Evolutionary conservation across 2,113 vertebrate species (phyloP).

Genomic region (Melanostigma gelatinosum): DNA sequence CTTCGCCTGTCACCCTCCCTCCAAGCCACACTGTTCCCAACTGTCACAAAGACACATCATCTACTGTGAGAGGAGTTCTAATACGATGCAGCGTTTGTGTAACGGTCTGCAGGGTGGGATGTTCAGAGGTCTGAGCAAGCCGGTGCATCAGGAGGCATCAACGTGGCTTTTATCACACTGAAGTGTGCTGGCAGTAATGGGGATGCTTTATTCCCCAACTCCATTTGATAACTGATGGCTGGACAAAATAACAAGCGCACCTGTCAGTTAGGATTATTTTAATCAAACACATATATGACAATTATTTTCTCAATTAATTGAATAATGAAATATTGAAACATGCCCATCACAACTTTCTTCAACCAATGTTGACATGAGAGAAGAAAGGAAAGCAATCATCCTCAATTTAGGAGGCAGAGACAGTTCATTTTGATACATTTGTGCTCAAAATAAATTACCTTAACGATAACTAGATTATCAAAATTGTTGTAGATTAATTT

Average conservation of each 20-base stretch:
- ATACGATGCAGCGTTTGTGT: conserved; percentile 48
- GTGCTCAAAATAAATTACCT: background rate
- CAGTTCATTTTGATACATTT: background rate
- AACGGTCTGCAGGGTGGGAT: conserved; percentile 38
- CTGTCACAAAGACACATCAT: conserved; percentile 47
- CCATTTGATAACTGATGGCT: background rate
- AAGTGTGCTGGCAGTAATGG: background rate
- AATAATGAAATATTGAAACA: background rate
- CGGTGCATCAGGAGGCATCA: conserved; percentile 25
- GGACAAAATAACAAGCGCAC: conserved; percentile 1
- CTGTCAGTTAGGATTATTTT: background rate
- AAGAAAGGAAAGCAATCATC: background rate
- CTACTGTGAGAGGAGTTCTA: conserved; percentile 14
- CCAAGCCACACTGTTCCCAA: conserved; percentile 31
- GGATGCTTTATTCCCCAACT: background rate
- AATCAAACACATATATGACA: background rate
- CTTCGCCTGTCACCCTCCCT: conserved; percentile 22
- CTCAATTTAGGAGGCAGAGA: background rate
- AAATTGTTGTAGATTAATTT: background rate
- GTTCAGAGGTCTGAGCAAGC: conserved; percentile 27
- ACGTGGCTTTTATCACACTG: conserved; percentile 1
- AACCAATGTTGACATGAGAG: background rate
- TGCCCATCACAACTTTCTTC: background rate
- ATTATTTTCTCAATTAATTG: background rate
- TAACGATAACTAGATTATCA: background rate